Conservation (phyloP, 2,888 invertebrate species). For the Strigamia transsilvanica region DNA sequence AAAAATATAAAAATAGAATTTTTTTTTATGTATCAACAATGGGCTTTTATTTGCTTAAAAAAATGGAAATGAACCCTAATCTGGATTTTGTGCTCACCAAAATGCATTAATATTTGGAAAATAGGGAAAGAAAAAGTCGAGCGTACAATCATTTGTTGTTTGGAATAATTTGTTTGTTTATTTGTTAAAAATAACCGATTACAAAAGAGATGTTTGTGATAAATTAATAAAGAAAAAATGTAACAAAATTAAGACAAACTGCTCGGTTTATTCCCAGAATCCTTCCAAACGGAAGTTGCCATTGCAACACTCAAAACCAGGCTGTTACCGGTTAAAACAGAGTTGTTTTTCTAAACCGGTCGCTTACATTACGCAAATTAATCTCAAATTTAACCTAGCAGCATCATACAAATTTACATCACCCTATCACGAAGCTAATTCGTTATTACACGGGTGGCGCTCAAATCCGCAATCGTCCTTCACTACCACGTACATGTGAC, state of each 20-base stretch:
- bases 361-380: background rate
- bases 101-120: background rate
- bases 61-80: background rate
- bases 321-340: too few species aligned
- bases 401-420: background rate
- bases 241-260: background rate
- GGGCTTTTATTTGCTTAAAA: background rate
- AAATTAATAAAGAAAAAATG: background rate
- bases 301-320: background rate
- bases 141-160: background rate
- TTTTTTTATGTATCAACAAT: background rate
- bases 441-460: background rate
- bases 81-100: too few species aligned
- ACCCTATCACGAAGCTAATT: background rate
- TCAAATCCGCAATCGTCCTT: slow-evolving; percentile 1
- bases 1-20: too few species aligned
- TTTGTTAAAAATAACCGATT: background rate
- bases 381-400: background rate
- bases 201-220: background rate
- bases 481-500: slow-evolving; percentile 1
- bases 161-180: background rate
- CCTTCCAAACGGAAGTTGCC: slow-evolving; percentile 54
- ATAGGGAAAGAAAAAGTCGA: background rate
- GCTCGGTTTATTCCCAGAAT: slow-evolving; percentile 56
- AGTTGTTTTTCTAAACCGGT: background rate